phyloP scores from a whole-genome alignment of 1,140 invertebrate species.

The Mercenaria mercenaria region DNA sequence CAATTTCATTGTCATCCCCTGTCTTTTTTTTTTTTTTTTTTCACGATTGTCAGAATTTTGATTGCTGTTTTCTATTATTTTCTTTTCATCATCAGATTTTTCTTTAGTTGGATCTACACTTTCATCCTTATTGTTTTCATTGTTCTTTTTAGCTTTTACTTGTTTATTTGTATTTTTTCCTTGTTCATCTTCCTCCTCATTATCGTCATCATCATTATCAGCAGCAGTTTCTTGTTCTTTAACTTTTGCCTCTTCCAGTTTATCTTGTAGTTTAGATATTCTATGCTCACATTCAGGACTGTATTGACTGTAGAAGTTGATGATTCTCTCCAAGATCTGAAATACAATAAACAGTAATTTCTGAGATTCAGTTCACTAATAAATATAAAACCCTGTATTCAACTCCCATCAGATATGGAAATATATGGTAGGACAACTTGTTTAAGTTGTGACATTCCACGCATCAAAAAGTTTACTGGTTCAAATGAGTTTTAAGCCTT shows the following conservation, averaged over 20 bases:
- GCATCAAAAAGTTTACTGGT: too few species aligned
- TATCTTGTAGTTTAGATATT: neutral
- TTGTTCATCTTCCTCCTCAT: neutral
- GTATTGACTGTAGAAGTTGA: neutral
- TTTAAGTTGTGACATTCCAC: too few species aligned
- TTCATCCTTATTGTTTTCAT: neutral
- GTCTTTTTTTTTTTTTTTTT: too few species aligned
- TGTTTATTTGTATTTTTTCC: neutral
- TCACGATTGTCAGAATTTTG: neutral
- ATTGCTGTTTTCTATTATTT: neutral
- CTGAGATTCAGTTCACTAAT: too few species aligned
- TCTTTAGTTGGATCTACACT: neutral
- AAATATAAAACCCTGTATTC: too few species aligned
- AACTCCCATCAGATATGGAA: too few species aligned
- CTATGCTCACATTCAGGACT: neutral
- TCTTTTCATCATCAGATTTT: neutral
- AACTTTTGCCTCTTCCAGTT: neutral
- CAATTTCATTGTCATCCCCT: too few species aligned
- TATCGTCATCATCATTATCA: neutral
- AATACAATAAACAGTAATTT: too few species aligned
- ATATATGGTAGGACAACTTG: too few species aligned
- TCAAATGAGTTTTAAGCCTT: too few species aligned
- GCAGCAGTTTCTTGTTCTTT: neutral
- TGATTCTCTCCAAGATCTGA: neutral
- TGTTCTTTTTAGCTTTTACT: too few species aligned